Conservation (phyloP, 2,113 vertebrate species). For the Semicossyphus pulcher region DNA sequence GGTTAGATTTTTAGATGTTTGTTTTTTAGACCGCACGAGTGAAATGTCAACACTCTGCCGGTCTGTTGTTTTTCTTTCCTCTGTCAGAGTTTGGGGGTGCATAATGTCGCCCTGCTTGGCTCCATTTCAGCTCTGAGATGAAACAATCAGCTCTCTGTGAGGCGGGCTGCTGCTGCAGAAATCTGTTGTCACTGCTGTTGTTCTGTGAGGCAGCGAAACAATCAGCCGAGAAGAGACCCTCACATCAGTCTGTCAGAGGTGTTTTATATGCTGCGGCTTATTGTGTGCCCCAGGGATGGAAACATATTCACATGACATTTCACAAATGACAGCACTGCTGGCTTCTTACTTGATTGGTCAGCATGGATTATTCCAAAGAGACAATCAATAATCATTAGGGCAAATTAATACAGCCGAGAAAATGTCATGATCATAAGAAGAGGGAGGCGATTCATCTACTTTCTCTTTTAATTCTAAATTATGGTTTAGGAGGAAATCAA, state of each 20-base stretch:
- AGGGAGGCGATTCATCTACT: neutral
- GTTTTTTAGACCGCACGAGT: neutral
- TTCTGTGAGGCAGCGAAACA: slow-evolving; percentile 30
- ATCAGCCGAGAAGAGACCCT: slow-evolving; percentile 6
- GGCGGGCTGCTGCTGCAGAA: slow-evolving; percentile 4
- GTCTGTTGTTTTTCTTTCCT: neutral
- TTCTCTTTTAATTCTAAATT: neutral
- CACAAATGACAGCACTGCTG: neutral
- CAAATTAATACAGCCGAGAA: neutral
- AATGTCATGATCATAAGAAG: neutral
- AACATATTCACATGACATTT: neutral
- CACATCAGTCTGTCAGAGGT: neutral
- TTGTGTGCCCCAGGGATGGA: neutral
- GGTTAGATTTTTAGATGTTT: neutral
- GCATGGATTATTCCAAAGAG: neutral
- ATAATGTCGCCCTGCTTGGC: slow-evolving; percentile 5
- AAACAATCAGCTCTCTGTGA: slow-evolving; percentile 30
- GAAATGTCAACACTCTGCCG: neutral
- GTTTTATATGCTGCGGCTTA: neutral
- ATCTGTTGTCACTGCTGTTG: slow-evolving; percentile 20
- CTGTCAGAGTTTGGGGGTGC: neutral
- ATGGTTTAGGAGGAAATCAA: neutral
- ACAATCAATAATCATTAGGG: neutral
- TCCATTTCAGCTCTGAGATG: slow-evolving; percentile 8
- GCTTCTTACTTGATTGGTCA: neutral